These are phyloP conservation scores for Heliangelus exortis DNA, from an alignment of 2,797 vertebrate species.

Conservation along the genomic window DNA sequence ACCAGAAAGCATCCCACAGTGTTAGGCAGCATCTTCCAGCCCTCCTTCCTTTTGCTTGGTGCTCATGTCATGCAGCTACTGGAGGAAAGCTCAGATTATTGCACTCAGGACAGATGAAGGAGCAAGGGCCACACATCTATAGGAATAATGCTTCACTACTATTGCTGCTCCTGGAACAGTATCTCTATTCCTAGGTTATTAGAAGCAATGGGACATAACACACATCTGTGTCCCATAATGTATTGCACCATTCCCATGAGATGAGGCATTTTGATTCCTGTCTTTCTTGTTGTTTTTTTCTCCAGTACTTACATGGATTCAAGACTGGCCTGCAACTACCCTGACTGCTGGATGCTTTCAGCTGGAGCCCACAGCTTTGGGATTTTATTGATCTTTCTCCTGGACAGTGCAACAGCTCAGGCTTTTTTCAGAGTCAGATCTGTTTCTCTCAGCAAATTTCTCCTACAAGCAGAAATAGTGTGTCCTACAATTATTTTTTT, in stretches of 20 bases:
- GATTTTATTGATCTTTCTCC: neutral
- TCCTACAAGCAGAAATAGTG: neutral
- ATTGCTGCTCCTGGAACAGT: neutral
- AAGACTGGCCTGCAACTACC: neutral
- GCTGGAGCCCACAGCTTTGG: neutral
- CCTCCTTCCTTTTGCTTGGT: neutral
- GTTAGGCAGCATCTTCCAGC: neutral
- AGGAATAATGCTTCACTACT: neutral
- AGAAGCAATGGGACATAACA: neutral
- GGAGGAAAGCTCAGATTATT: neutral
- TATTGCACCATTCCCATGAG: neutral
- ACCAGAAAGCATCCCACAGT: neutral
- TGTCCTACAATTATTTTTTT: neutral
- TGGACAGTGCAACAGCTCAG: neutral
- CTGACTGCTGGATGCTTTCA: neutral
- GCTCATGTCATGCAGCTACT: neutral
- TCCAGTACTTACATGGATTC: neutral
- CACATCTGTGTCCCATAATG: neutral
- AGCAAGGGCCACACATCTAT: neutral
- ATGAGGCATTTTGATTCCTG: neutral
- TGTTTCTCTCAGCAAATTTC: neutral
- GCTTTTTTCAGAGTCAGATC: neutral
- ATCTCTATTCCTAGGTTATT: neutral
- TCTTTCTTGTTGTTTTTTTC: neutral
- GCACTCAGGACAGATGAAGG: neutral